These are phyloP conservation scores for Agonopterix arenella DNA, from an alignment of 2,888 invertebrate species.

Conservation along the genomic window DNA sequence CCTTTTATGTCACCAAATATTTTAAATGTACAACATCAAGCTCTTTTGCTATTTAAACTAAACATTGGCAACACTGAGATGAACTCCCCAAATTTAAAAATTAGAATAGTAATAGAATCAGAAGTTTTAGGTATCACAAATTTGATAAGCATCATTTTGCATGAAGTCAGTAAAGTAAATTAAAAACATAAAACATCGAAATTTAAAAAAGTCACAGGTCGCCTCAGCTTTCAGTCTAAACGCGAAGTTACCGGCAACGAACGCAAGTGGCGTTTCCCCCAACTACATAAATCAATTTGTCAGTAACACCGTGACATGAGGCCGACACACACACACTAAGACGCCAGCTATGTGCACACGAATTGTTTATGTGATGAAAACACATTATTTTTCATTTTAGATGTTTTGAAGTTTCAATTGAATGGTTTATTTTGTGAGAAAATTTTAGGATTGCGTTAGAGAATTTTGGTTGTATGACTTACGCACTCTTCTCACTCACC, in stretches of 20 bases:
- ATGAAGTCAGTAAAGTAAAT: background rate
- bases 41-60: no score
- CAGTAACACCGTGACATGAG: constrained; percentile 52
- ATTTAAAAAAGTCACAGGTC: constrained; percentile 24
- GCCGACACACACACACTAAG: constrained; percentile 33
- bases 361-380: constrained; percentile 7
- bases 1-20: no score
- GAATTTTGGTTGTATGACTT: background rate
- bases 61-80: no score
- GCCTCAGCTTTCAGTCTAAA: constrained; percentile 32
- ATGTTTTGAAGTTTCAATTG: constrained; percentile 11
- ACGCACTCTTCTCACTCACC: background rate
- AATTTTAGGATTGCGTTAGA: background rate
- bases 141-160: no score
- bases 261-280: constrained; percentile 31
- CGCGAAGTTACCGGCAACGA: constrained; percentile 36
- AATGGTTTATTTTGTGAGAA: constrained; percentile 8
- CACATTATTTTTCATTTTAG: constrained; percentile 12
- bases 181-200: background rate
- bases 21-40: no score
- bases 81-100: no score
- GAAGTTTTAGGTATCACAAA: no score
- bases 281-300: constrained; percentile 71
- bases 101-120: no score
- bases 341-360: background rate